Conservation (phyloP, 2,113 vertebrate species). For the Anolis sagrei region DNA sequence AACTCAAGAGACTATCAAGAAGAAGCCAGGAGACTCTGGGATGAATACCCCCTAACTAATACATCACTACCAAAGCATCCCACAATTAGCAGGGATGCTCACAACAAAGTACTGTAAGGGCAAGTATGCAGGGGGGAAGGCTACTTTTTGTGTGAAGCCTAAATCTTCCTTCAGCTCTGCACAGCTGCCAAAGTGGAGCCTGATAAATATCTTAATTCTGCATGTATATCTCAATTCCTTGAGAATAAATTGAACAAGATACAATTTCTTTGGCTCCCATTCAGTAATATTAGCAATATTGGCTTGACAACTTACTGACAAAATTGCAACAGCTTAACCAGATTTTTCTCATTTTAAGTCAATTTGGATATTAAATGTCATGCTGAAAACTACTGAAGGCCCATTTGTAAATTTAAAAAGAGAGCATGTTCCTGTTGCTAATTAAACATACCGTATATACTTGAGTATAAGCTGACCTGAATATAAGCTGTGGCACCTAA, state of each 20-base stretch:
- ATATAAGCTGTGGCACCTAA: no score
- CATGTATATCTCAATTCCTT: not conserved
- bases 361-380: conserved; percentile 9
- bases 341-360: conserved; percentile 24
- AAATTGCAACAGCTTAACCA: conserved; percentile 10
- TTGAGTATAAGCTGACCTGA: no score
- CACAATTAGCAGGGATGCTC: no score
- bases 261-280: conserved; percentile 1
- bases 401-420: not conserved
- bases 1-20: not conserved
- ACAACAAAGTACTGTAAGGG: not conserved
- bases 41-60: not conserved
- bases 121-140: not conserved
- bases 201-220: not conserved
- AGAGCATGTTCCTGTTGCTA: not conserved
- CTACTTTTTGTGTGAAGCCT: not conserved
- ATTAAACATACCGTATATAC: no score
- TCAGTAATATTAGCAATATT: conserved; percentile 1
- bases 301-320: not conserved
- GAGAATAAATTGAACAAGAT: not conserved
- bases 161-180: not conserved
- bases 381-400: conserved; percentile 7
- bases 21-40: not conserved
- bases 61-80: no score
- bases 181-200: not conserved